These are phyloP conservation scores for Porites lobata DNA, from an alignment of 92 coral and sea anemone genomes.

Conservation along the genomic window DNA sequence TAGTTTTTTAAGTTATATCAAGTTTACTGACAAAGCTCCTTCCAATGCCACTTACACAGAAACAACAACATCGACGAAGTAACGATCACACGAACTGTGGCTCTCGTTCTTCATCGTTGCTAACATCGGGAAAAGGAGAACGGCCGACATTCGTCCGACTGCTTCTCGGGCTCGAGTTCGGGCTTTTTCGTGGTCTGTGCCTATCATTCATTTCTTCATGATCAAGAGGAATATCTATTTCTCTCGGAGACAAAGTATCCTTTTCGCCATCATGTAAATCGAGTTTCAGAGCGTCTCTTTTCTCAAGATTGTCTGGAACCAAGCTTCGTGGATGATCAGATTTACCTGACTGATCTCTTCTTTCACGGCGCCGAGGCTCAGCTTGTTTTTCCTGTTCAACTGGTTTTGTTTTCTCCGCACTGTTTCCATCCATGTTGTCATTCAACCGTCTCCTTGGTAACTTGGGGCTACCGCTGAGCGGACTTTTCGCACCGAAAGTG, in stretches of 20 bases:
- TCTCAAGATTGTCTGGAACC: slow-evolving; percentile 64
- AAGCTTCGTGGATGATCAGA: slow-evolving; percentile 74
- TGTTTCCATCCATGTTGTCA: slow-evolving; percentile 45
- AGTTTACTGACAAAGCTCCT: not conserved
- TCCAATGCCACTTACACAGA: not conserved
- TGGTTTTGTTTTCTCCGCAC: slow-evolving; percentile 37
- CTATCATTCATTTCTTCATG: slow-evolving; percentile 1
- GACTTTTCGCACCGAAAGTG: slow-evolving; percentile 7
- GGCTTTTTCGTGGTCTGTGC: slow-evolving; percentile 51
- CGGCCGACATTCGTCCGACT: slow-evolving; percentile 63
- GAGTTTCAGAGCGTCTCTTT: slow-evolving; percentile 53
- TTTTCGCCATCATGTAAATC: slow-evolving; percentile 41
- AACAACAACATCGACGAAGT: not conserved
- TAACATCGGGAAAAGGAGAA: slow-evolving; percentile 81
- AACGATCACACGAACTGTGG: slow-evolving; percentile 86
- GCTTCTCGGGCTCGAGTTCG: slow-evolving; percentile 68
- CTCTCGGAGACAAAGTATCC: slow-evolving; percentile 34
- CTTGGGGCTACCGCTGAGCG: slow-evolving; percentile 27
- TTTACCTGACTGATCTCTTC: slow-evolving; percentile 39
- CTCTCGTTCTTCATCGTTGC: slow-evolving; percentile 73
- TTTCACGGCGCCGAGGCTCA: slow-evolving; percentile 32
- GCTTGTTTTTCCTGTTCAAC: slow-evolving; percentile 14
- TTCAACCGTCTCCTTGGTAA: slow-evolving; percentile 49
- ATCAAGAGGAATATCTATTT: slow-evolving; percentile 72
- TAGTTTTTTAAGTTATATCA: not conserved